Evolutionary conservation across 2,113 vertebrate genomes (phyloP), one percentile per base, ranked within the genome.

Genomic region (Phrynosoma platyrhinos): DNA sequence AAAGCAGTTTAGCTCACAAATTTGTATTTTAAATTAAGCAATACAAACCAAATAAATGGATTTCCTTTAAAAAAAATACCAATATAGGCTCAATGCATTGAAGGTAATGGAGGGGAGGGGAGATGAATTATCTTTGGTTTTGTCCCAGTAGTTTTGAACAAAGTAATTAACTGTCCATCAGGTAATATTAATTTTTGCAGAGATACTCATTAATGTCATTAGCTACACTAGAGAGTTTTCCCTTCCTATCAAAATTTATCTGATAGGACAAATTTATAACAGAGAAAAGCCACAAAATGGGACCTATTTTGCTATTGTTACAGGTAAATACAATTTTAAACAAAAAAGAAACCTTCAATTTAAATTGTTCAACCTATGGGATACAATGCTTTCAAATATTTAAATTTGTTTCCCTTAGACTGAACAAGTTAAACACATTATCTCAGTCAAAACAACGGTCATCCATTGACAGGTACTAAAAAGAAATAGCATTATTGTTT

Each of bases 1-100:
- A 86, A 20, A 80, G 14, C 32, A 79, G 40, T 32, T 58, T 72
- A 42, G 80, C 13, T 87, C 78, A 53, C 77, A 81, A 58, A 53
- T 74, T 40, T 58, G 18, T 74, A 58, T 40, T 40, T 87, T 62
- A 55, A 79, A 68, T 77, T 77, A 76, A 36, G 20, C 69, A 74
- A 25, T 18, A 40, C 32, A 62, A 76, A 84, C 10, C 68, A 13
- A 62, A 40, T 40, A 85, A 85, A 58, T 27, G 13, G 53, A 12
- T 76, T 85, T 76, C n/a, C 71, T 58, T 40, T 62, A n/a, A 10
- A 76, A 85, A 85, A 85, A 36, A 9, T n/a, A 62, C 71, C 72
- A 13, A 53, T 53, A 42, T 13, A 14, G 21, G 20, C 18, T 58
- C 18, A 64, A 30, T 62, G 13, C 9, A 85, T 58, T 84, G 55